Evolutionary conservation across 2,888 invertebrate species (phyloP).

Genomic region (Drosophila kanekoi): DNA sequence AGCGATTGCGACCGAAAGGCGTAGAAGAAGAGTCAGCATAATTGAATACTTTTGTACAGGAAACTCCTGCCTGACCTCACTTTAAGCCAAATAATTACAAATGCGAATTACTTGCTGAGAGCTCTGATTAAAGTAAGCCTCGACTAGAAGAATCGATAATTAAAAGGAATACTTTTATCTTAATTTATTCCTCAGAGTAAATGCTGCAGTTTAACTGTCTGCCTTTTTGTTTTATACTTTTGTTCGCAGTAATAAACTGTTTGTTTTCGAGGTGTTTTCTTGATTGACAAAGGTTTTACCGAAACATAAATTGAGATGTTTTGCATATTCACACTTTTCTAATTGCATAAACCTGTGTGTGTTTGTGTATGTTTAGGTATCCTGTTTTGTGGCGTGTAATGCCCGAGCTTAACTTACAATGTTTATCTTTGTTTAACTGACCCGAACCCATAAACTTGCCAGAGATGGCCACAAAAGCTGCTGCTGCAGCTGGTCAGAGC

Average conservation of each 20-base stretch:
- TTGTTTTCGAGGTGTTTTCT: no score
- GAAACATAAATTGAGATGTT: conserved; percentile 9
- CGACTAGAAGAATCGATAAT: no score
- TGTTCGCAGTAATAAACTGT: no score
- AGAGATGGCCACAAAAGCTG: conserved; percentile 13
- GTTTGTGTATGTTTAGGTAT: background rate
- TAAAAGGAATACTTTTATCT: no score
- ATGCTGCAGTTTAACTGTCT: no score
- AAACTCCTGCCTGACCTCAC: background rate
- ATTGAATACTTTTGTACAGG: conserved; percentile 35
- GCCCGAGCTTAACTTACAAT: conserved; percentile 36
- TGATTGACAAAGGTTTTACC: no score
- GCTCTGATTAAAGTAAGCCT: background rate
- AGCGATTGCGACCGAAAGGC: conserved; percentile 25
- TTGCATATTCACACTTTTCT: background rate
- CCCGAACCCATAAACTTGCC: conserved; percentile 55
- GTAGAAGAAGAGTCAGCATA: conserved; percentile 15
- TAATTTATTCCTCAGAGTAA: no score
- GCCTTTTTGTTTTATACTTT: no score
- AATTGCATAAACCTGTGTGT: background rate
- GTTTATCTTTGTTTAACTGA: conserved; percentile 55
- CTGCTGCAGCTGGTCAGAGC: conserved; percentile 1
- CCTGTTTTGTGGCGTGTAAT: conserved; percentile 23
- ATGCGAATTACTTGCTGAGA: background rate
- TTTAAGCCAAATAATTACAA: background rate